phyloP scores from a whole-genome alignment of 2,888 invertebrate genomes.

The Xanthorhoe designata region DNA sequence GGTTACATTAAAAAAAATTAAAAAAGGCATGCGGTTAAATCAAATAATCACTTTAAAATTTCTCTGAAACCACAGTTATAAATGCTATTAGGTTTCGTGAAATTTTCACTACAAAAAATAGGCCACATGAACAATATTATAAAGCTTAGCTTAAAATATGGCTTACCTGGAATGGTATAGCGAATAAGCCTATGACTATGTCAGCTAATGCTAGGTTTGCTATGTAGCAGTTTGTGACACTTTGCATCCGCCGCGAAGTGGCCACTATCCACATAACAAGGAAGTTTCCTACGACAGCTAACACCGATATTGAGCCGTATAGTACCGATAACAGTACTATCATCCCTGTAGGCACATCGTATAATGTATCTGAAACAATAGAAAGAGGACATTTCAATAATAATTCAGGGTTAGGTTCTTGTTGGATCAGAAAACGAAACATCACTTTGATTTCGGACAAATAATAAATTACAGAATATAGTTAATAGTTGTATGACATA shows the following conservation, averaged over 20 bases:
- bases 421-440: neutral
- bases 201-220: slow-evolving; percentile 94
- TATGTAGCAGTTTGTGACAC: slow-evolving; percentile 94
- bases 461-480: too few relatives aligned
- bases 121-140: neutral
- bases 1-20: neutral
- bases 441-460: neutral
- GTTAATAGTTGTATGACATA: too few relatives aligned
- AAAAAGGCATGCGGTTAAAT: neutral
- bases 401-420: neutral
- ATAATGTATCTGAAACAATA: slow-evolving; percentile 85
- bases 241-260: slow-evolving; percentile 91
- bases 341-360: slow-evolving; percentile 90
- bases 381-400: neutral
- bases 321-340: slow-evolving; percentile 90
- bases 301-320: slow-evolving; percentile 92
- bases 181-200: slow-evolving; percentile 93
- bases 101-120: neutral
- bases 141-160: too few relatives aligned
- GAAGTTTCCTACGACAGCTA: slow-evolving; percentile 93
- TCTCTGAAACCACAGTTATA: neutral
- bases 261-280: slow-evolving; percentile 95
- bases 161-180: slow-evolving; percentile 90
- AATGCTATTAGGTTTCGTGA: neutral
- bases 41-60: neutral